Evolutionary conservation across 2,888 invertebrate species (phyloP).

Genomic region (Fabriciana adippe): DNA sequence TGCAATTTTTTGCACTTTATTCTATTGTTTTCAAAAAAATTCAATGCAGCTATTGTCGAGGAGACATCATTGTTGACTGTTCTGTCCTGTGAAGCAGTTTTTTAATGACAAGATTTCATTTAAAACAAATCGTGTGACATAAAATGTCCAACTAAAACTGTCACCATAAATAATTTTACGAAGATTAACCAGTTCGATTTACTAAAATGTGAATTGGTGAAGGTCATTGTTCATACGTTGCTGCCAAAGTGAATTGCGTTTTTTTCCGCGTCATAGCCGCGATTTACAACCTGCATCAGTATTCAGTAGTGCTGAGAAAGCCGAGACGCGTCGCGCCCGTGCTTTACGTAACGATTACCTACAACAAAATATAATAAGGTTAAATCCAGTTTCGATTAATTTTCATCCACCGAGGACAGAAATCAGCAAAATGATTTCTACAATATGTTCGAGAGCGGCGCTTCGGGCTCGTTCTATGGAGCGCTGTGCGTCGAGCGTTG

Average conservation of each 20-base stretch:
- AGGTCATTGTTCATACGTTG: conserved; percentile 47
- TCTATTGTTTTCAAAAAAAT: conserved; percentile 15
- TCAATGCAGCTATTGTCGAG: background rate
- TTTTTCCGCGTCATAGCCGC: conserved; percentile 41
- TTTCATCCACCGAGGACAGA: background rate
- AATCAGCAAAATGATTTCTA: conserved; percentile 42
- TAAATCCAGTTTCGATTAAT: conserved; percentile 7
- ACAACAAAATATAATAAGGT: conserved; percentile 23
- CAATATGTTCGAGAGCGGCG: conserved; percentile 62
- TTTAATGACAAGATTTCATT: background rate
- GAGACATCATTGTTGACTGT: background rate
- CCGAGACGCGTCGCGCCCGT: conserved; percentile 39
- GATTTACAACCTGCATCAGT: conserved; percentile 26
- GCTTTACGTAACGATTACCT: conserved; percentile 53
- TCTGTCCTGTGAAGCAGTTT: background rate
- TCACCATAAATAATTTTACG: conserved; percentile 10
- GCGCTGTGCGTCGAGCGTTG: conserved; percentile 81
- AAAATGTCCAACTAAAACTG: conserved; percentile 5
- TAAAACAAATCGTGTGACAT: conserved; percentile 9
- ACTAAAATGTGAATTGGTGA: conserved; percentile 71
- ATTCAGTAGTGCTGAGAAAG: conserved; percentile 31
- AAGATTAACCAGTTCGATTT: conserved; percentile 55
- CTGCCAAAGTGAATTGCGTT: conserved; percentile 48
- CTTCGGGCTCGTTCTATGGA: conserved; percentile 84
- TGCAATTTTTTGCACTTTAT: conserved; percentile 22